Percentiles rank a stretch among this genome's conserved stretches.
Evolutionary conservation across 1,140 invertebrate species (phyloP).

Genomic region (Ericerus pela): DNA sequence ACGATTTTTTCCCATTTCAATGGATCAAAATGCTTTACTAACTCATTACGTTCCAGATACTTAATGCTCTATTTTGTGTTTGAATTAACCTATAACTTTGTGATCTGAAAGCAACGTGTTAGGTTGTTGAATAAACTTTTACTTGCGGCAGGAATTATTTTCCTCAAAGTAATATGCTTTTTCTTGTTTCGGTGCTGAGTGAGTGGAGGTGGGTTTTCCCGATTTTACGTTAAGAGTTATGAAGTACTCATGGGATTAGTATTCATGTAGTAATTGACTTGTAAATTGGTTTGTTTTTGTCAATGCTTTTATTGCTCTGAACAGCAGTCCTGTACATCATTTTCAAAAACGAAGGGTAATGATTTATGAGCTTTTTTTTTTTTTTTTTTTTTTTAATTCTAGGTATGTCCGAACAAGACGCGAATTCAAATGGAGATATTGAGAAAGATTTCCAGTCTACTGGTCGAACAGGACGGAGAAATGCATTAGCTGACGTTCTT

Average conservation of each 20-base stretch:
- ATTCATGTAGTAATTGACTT: neutral
- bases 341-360: no score
- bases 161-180: neutral
- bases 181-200: no score
- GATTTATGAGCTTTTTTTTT: neutral
- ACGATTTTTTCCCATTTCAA: neutral
- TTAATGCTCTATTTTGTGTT: neutral
- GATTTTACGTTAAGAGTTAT: neutral
- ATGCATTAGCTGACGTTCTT: slow-evolving; percentile 61
- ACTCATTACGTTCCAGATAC: neutral
- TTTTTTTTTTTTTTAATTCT: neutral
- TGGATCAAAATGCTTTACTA: neutral
- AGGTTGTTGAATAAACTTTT: neutral
- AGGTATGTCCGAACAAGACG: slow-evolving; percentile 6
- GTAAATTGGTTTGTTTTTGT: neutral
- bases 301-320: no score
- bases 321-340: no score
- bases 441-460: slow-evolving; percentile 56
- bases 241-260: neutral
- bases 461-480: slow-evolving; percentile 58
- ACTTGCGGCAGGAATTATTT: neutral
- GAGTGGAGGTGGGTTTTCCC: no score
- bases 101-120: neutral
- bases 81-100: neutral
- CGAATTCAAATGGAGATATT: slow-evolving; percentile 23